These are phyloP conservation scores for Ametastegia equiseti DNA, from an alignment of 2,888 invertebrate genomes.

Conservation along the genomic window DNA sequence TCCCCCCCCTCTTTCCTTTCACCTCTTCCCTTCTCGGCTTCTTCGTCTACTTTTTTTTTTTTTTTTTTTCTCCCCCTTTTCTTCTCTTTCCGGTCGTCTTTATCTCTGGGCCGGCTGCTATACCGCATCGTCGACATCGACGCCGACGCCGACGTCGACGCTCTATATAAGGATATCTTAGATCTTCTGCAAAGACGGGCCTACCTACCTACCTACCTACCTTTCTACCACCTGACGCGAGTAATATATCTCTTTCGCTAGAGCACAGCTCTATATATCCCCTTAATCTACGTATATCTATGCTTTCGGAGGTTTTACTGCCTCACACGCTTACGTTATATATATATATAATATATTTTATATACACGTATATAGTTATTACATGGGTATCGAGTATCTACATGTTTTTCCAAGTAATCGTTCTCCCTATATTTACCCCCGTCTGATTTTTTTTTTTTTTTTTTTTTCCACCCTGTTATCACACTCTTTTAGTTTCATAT, in stretches of 20 bases:
- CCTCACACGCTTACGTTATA: neutral
- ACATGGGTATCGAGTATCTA: too few relatives aligned
- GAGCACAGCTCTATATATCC: neutral
- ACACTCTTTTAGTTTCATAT: neutral
- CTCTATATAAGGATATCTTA: slow-evolving; percentile 19
- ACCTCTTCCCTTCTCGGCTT: slow-evolving; percentile 3
- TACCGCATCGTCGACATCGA: too few relatives aligned
- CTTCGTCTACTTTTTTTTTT: neutral
- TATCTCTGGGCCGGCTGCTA: slow-evolving; percentile 14
- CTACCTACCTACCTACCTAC: neutral
- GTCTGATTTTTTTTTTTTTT: neutral
- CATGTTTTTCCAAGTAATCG: neutral
- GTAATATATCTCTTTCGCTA: slow-evolving; percentile 37
- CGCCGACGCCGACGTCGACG: neutral
- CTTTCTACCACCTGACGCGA: slow-evolving; percentile 36
- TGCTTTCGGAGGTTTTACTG: neutral
- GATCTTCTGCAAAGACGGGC: slow-evolving; percentile 41
- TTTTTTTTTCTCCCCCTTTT: neutral
- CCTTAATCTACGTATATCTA: neutral
- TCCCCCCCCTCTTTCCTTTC: neutral
- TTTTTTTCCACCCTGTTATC: neutral
- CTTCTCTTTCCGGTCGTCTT: slow-evolving; percentile 43
- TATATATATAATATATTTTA: neutral
- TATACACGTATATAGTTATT: neutral
- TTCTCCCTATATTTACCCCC: neutral